Evolutionary conservation across 1,140 invertebrate genomes (phyloP), one percentile per base, ranked within the genome.

Genomic region (Cheumatopsyche charites): DNA sequence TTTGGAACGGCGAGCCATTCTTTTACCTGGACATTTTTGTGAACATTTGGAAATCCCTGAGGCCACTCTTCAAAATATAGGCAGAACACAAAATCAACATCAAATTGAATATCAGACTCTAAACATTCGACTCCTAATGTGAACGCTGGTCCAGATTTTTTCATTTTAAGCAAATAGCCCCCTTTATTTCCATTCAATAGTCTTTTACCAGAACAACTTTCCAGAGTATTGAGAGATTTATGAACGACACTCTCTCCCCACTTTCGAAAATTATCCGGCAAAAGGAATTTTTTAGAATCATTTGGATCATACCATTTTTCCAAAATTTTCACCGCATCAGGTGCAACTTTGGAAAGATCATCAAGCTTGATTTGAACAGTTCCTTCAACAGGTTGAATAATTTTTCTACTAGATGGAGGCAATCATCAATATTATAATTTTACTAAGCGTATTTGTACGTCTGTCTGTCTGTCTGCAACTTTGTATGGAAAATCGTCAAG

Each of bases 141-240:
- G n/a, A 63, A 63, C 5, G 62, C 62, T 11, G 62, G 62, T 63
- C 62, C 62, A 9, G 62, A 63, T 63, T 63, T 63, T 19, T 15
- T 42, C 29, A 41, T 63, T 63, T 63, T 63, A 1, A 63, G 15
- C 19, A 7, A 15, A 21, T 42, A 42, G 2, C n/a, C 21, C 15
- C 15, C 9, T 23, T 63, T 15, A 15, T 9, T 5, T 23, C 55
- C 21, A 3, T 25, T 4, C 9, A 58, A 9, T 11, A 2, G 4
- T 7, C n/a, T 1, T 1, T 26, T 58, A 25, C n/a, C 21, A 13
- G 12, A n/a, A n/a, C n/a, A n/a, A n/a, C n/a, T 47, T 15, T n/a
- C 13, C 13, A 13, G 15, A 21, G 19, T 58, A 4, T 58, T 58
- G 1, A 58, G 25, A 17, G 5, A 17, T 42, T 41, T 63, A 5